These are phyloP conservation scores for Spheniscus humboldti DNA, from an alignment of 2,797 vertebrate species.

Conservation along the genomic window DNA sequence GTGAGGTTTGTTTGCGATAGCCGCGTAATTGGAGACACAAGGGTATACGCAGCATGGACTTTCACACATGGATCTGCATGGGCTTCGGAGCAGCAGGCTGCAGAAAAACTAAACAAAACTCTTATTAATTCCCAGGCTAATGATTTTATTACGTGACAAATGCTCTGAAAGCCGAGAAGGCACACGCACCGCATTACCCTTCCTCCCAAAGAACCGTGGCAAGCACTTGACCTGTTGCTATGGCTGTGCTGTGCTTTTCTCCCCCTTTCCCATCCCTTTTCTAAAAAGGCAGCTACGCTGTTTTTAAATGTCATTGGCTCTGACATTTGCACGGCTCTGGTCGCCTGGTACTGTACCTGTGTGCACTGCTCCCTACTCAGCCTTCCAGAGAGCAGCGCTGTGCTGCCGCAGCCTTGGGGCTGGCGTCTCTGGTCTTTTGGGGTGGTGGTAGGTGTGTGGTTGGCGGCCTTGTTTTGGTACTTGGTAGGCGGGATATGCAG, in stretches of 20 bases:
- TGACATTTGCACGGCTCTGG: background rate
- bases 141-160: background rate
- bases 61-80: background rate
- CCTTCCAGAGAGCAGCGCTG: background rate
- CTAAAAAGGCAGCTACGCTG: background rate
- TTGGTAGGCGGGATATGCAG: background rate
- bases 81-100: background rate
- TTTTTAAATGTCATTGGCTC: background rate
- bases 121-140: background rate
- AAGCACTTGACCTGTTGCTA: constrained; percentile 47
- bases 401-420: background rate
- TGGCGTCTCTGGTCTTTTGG: background rate
- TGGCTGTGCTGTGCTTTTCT: background rate
- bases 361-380: background rate
- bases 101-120: background rate
- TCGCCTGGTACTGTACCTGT: background rate
- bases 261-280: background rate
- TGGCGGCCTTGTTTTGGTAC: background rate
- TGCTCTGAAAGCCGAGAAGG: background rate
- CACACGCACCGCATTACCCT: accelerated
- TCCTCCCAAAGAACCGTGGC: background rate
- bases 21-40: background rate
- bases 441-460: background rate
- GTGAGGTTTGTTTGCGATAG: background rate
- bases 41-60: background rate